phyloP scores from a whole-genome alignment of 2,113 vertebrate genomes.

The Tichodroma muraria region DNA sequence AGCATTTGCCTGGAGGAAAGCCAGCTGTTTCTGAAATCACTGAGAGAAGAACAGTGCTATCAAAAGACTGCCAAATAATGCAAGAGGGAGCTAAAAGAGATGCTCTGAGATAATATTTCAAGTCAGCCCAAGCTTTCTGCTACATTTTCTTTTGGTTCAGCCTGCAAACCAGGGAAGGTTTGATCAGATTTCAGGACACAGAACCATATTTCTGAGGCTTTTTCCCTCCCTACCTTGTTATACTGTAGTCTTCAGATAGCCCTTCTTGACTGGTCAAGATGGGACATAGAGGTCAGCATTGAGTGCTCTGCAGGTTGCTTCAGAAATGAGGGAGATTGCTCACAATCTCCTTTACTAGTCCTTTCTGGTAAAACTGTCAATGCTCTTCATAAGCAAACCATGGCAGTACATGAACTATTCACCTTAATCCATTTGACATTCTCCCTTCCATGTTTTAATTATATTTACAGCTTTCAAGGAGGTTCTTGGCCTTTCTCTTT shows the following conservation, averaged over 20 bases:
- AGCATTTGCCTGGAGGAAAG: slow-evolving; percentile 1
- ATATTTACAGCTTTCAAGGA: slow-evolving; percentile 2
- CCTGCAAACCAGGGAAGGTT: neutral
- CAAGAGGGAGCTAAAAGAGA: neutral
- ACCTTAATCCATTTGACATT: slow-evolving; percentile 25
- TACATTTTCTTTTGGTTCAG: neutral
- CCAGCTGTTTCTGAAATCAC: neutral
- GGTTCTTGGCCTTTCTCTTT: neutral
- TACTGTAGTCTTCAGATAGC: neutral
- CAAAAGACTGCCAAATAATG: neutral
- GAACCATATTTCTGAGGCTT: neutral
- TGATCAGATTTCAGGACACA: neutral
- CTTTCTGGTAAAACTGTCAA: slow-evolving; percentile 15
- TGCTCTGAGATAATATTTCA: neutral
- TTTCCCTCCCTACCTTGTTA: neutral
- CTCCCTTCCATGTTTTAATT: slow-evolving; percentile 20
- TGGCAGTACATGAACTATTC: neutral
- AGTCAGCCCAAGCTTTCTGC: neutral
- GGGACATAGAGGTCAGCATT: neutral
- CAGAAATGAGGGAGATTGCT: neutral
- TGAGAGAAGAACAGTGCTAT: neutral
- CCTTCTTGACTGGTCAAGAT: neutral
- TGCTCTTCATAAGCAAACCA: neutral
- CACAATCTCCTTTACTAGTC: neutral
- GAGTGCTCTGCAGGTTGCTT: neutral